Evolutionary conservation across 2,113 vertebrate species (phyloP), one percentile per base, ranked within the genome.

Genomic region (Gnathonemus echidnorhynchus): DNA sequence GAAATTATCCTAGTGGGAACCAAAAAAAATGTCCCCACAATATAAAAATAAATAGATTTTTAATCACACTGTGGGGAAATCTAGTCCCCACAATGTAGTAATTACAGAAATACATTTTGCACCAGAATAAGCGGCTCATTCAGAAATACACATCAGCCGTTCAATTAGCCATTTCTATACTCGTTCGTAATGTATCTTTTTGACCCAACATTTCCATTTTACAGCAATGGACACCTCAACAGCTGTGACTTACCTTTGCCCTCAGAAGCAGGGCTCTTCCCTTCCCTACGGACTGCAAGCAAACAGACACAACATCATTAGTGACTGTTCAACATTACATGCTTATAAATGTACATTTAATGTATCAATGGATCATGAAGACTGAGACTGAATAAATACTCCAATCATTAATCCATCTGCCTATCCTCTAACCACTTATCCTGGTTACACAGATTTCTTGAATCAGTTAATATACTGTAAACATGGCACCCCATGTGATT

Each of bases 251-350:
- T 97, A 99, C 98, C 98, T 99, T 99, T 91, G 98, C 97, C 94
- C 99, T 98, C 93, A 98, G 97, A 70, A 99, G 96, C 89, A 99
- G 95, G 21, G 97, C 95, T 95, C 97, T 97, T 86, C 98, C 98
- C 95, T 97, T 98, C 92, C 96, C 97, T 90, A 97, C 94, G 62
- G 98, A 98, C 98, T 99, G 92, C 15, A 87, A 87, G 10, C 5
- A 39, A 39, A 56, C 19, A 24, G 10, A 87, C 39, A 35, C 11
- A 56, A 56, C n/a, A 19, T 49, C 15, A 53, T 17, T 27, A 46
- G 45, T 24, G 80, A 24, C 21, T 84, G 35, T 9, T 8, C 45
- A 48, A 84, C 70, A 31, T 35, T 17, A 1, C 7, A 39, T 77
- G 21, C 56, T 62, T 35, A 77, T 15, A 5, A 77, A 77, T 77